Percentiles rank a stretch among this genome's conserved stretches.
Evolutionary conservation across 2,888 invertebrate species (phyloP).

Genomic region (Scelioninae gen. 2): DNA sequence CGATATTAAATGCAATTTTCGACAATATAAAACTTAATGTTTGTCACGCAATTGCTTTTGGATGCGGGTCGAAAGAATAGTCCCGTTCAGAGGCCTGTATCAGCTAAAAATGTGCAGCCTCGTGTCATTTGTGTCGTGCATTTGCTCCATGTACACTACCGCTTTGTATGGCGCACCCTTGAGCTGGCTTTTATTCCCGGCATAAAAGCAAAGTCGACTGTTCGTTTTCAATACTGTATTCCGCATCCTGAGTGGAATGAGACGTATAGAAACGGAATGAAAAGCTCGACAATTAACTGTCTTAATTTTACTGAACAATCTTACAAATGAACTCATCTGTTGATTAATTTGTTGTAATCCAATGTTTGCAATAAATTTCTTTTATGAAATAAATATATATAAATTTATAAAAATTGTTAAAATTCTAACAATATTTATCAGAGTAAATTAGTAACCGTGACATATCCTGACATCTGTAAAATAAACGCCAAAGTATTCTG

Average conservation of each 20-base stretch:
- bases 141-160: constrained; percentile 14
- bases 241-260: constrained; percentile 25
- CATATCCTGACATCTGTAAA: no score
- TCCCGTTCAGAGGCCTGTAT: constrained; percentile 22
- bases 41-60: constrained; percentile 13
- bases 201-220: constrained; percentile 43
- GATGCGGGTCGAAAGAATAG: constrained; percentile 7
- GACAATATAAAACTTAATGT: no score
- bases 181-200: constrained; percentile 32
- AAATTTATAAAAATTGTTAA: no score
- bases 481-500: no score
- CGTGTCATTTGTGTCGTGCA: constrained; percentile 32
- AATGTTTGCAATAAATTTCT: no score
- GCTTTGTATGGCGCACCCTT: constrained; percentile 37
- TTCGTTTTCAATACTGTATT: constrained; percentile 33
- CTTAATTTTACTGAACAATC: no score
- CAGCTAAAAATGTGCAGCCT: constrained; percentile 35
- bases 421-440: no score
- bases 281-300: not conserved
- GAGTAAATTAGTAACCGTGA: no score
- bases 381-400: no score
- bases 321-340: no score
- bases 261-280: constrained; percentile 17
- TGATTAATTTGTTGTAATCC: no score
- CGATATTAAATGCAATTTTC: constrained; percentile 15